Percentiles rank a stretch among this genome's conserved stretches.
Conservation (phyloP, 2,113 vertebrate genomes). For the Tupaia tana region DNA sequence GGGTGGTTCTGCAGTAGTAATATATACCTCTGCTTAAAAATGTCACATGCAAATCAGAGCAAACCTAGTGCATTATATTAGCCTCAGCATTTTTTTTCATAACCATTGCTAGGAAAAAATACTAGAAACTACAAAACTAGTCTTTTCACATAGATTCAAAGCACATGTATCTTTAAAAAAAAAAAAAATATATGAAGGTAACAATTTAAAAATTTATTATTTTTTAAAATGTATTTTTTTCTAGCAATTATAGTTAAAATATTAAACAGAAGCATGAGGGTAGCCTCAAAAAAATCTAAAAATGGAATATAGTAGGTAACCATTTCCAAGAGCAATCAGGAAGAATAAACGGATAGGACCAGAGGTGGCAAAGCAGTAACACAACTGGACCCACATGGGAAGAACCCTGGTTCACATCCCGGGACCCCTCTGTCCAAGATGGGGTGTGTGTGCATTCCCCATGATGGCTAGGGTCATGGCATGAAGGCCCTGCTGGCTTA, state of each 20-base stretch:
- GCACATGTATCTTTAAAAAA: background rate
- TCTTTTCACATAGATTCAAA: background rate
- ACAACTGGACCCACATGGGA: too few relatives aligned
- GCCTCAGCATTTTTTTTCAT: background rate
- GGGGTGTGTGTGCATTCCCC: too few relatives aligned
- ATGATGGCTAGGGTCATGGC: too few relatives aligned
- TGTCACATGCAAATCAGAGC: background rate
- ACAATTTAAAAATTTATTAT: background rate
- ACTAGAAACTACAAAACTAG: background rate
- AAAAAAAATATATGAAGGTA: background rate
- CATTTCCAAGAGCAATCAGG: background rate
- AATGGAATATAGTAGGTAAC: background rate
- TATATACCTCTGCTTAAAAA: background rate
- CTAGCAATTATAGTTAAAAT: background rate
- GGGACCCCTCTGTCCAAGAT: too few relatives aligned
- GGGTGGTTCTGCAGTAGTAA: background rate
- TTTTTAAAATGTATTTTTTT: background rate
- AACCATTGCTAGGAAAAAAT: background rate
- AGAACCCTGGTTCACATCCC: too few relatives aligned
- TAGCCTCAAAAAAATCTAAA: background rate
- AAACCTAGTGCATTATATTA: background rate
- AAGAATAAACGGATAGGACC: background rate
- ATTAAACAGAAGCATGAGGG: background rate
- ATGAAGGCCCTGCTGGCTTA: too few relatives aligned
- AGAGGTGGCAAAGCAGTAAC: too few relatives aligned